Evolutionary conservation across 2,797 vertebrate genomes (phyloP).

Genomic region (Enteromius fasciolatus): DNA sequence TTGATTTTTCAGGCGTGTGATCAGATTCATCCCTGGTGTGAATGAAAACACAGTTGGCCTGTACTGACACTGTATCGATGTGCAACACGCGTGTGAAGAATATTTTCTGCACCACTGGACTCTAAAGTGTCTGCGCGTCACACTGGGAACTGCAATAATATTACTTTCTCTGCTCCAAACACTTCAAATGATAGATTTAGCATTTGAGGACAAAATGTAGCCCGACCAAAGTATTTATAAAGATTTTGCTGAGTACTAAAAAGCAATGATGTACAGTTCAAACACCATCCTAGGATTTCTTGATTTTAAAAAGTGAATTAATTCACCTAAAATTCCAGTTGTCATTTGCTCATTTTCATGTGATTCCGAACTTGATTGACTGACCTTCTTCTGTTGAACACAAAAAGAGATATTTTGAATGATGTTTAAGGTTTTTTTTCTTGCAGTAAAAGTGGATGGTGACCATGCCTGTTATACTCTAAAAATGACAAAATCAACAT

Average conservation of each 20-base stretch:
- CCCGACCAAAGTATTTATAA: constrained; percentile 36
- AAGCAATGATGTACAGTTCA: constrained; percentile 5
- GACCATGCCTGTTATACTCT: neutral
- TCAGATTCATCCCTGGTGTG: neutral
- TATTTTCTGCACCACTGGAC: neutral
- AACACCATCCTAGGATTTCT: neutral
- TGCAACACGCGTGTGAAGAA: neutral
- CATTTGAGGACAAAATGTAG: constrained; percentile 29
- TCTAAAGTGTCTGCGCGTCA: neutral
- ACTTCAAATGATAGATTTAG: neutral
- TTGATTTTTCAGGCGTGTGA: neutral
- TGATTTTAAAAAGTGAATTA: neutral
- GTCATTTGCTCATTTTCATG: neutral
- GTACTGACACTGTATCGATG: constrained; percentile 6
- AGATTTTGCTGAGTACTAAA: constrained; percentile 10
- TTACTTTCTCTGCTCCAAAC: neutral
- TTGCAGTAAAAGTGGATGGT: neutral
- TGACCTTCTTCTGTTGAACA: neutral
- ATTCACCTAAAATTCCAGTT: neutral
- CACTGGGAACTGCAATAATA: constrained; percentile 18
- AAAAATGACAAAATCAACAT: neutral
- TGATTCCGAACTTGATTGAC: neutral
- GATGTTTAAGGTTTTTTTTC: neutral
- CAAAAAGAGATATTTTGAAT: neutral
- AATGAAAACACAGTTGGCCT: neutral